phyloP scores from a whole-genome alignment of 2,888 invertebrate genomes.

The Acrocyrtus sp. region DNA sequence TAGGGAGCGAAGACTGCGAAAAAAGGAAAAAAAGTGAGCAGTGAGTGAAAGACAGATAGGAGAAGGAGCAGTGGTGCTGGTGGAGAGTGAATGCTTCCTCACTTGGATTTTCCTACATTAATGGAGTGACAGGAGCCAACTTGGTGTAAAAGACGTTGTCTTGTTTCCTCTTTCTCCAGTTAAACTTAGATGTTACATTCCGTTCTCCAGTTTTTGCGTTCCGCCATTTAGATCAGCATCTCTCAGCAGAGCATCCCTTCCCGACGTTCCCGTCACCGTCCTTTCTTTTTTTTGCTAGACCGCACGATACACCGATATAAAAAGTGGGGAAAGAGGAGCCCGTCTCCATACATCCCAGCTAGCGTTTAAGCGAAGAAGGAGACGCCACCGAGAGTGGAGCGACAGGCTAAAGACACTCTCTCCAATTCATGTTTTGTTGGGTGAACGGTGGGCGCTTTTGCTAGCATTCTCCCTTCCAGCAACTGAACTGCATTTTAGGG shows the following conservation, averaged over 20 bases:
- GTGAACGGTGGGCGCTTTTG: too few relatives aligned
- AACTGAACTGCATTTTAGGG: too few relatives aligned
- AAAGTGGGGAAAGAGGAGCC: too few relatives aligned
- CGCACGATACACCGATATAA: too few relatives aligned
- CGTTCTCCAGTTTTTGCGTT: slow-evolving; percentile 1
- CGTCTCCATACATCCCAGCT: too few relatives aligned
- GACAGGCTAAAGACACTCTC: too few relatives aligned
- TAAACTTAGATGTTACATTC: not conserved
- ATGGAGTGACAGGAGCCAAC: slow-evolving; percentile 35
- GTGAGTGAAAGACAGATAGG: not conserved
- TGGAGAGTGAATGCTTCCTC: not conserved
- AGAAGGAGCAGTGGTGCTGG: not conserved
- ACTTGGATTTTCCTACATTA: not conserved
- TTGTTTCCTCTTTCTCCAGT: slow-evolving; percentile 30
- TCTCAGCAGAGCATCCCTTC: not conserved
- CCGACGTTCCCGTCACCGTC: not conserved
- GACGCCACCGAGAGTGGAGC: too few relatives aligned
- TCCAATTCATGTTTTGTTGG: too few relatives aligned
- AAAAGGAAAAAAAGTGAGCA: not conserved
- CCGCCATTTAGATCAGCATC: slow-evolving; percentile 20
- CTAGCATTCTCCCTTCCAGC: too few relatives aligned
- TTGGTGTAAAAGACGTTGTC: slow-evolving; percentile 49
- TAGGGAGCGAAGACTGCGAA: too few relatives aligned
- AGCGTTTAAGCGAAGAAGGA: too few relatives aligned
- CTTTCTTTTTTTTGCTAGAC: too few relatives aligned